phyloP scores from a whole-genome alignment of 1,140 invertebrate genomes.

The Ips nitidus region DNA sequence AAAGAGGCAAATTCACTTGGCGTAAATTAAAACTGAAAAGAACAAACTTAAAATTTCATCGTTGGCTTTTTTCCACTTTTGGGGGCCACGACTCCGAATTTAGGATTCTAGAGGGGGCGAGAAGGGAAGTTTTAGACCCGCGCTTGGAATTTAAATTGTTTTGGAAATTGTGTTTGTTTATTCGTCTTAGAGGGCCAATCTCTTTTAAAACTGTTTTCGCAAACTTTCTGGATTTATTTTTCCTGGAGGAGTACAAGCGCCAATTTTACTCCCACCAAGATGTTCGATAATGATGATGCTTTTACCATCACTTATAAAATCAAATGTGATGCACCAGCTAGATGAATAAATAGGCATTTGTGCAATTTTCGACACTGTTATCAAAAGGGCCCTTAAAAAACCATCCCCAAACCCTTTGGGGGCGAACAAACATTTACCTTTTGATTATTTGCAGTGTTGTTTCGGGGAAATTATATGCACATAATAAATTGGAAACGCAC shows the following conservation, averaged over 20 bases:
- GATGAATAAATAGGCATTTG: too few relatives aligned
- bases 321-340: too few relatives aligned
- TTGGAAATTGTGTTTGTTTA: conserved; percentile 22
- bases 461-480: too few relatives aligned
- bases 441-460: too few relatives aligned
- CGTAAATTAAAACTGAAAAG: conserved; percentile 16
- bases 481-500: too few relatives aligned
- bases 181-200: conserved; percentile 10
- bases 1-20: conserved; percentile 4
- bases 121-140: conserved; percentile 9
- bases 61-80: not conserved
- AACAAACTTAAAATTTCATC: conserved; percentile 21
- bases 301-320: not conserved
- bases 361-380: too few relatives aligned
- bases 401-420: too few relatives aligned
- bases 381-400: too few relatives aligned
- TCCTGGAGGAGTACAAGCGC: not conserved
- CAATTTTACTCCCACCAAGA: not conserved
- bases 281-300: not conserved
- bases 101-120: not conserved
- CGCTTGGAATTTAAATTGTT: conserved; percentile 19
- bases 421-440: too few relatives aligned
- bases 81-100: not conserved
- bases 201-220: conserved; percentile 16
- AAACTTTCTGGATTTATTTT: conserved; percentile 10